Evolutionary conservation across 2,113 vertebrate species (phyloP).

Genomic region (Silurus glanis): DNA sequence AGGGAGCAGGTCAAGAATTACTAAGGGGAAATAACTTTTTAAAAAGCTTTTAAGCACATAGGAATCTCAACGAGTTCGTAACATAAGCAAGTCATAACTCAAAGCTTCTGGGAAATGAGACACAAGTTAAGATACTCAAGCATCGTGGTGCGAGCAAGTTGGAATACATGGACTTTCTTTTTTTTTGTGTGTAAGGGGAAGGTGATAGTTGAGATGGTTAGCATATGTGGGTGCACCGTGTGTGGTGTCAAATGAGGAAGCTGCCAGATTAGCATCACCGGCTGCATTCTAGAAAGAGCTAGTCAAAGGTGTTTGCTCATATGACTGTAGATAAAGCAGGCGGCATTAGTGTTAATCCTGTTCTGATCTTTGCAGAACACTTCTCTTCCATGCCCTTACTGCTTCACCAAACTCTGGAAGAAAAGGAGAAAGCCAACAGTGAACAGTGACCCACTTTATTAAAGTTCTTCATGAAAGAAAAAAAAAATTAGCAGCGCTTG

Average conservation of each 20-base stretch:
- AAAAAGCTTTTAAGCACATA: constrained; percentile 7
- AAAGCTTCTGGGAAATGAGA: constrained; percentile 20
- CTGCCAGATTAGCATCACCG: constrained; percentile 51
- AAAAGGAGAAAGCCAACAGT: neutral
- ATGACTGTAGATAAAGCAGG: constrained; percentile 74
- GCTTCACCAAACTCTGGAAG: neutral
- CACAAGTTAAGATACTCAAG: constrained; percentile 13
- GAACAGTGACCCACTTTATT: neutral
- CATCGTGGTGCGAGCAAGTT: neutral
- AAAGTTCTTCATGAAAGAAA: constrained; percentile 42
- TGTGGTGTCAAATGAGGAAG: constrained; percentile 26
- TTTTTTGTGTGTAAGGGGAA: neutral
- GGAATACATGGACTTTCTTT: neutral
- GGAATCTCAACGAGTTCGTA: neutral
- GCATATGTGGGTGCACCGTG: constrained; percentile 15
- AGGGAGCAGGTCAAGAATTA: neutral
- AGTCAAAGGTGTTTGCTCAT: constrained; percentile 73
- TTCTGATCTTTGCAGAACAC: constrained; percentile 76
- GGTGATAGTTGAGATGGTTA: constrained; percentile 3
- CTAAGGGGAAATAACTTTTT: neutral
- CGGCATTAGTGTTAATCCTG: constrained; percentile 76
- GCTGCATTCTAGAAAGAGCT: constrained; percentile 58
- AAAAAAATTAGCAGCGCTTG: too few relatives aligned
- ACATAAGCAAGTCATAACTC: constrained; percentile 13
- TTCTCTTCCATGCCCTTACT: constrained; percentile 61